phyloP scores from a whole-genome alignment of 1,140 invertebrate genomes.

The fruit fly (Drosophila melanogaster) region Release_6_plus_ISO1_MT NT_033777.3:15968001-15968500 shows the following conservation, averaged over 20 bases:
- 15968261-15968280: slow-evolving; percentile 1
- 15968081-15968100: not conserved
- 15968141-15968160: slow-evolving; percentile 70
- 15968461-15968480: slow-evolving; percentile 34
- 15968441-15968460: slow-evolving; percentile 28
- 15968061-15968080: not conserved
- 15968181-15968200: slow-evolving; percentile 48
- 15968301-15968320: slow-evolving; percentile 55
- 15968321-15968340: slow-evolving; percentile 76
- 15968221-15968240: slow-evolving; percentile 25
- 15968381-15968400: slow-evolving; percentile 66
- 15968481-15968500: slow-evolving; percentile 47
- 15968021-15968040: not conserved
- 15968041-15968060: too few relatives aligned
- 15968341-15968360: slow-evolving; percentile 63
- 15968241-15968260: slow-evolving; percentile 11
- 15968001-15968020: slow-evolving; percentile 7
- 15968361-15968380: slow-evolving; percentile 44
- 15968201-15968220: slow-evolving; percentile 13
- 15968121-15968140: slow-evolving; percentile 38
- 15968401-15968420: slow-evolving; percentile 35
- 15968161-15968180: slow-evolving; percentile 53
- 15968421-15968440: slow-evolving; percentile 63
- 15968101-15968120: not conserved
- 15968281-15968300: slow-evolving; percentile 28